phyloP scores from a whole-genome alignment of 1,140 invertebrate species.

The Monomorium pharaonis region DNA sequence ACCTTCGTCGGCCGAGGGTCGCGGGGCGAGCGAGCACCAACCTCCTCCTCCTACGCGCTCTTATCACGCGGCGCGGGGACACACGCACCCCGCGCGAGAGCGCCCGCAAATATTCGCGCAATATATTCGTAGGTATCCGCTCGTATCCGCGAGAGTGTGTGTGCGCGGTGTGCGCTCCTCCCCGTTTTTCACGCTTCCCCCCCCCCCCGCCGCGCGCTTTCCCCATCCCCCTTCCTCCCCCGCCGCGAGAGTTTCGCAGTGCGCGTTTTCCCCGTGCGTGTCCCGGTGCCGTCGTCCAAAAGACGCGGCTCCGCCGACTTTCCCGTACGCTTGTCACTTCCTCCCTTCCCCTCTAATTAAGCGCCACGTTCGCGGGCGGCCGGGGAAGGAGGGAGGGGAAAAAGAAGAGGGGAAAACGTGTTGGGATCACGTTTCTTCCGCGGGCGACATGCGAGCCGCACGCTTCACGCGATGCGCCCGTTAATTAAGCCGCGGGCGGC shows the following conservation, averaged over 20 bases:
- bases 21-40: slow-evolving; percentile 2
- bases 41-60: not conserved
- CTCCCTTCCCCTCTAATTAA: slow-evolving; percentile 29
- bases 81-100: slow-evolving; percentile 29
- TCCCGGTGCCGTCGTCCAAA: not conserved
- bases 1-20: slow-evolving; percentile 62
- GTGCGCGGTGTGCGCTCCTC: not conserved
- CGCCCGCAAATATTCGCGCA: not conserved
- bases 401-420: not conserved
- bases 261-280: not conserved
- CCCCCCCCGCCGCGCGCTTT: too few relatives aligned
- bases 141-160: not conserved
- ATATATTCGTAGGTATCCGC: not conserved
- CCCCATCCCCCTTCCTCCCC: not conserved
- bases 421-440: slow-evolving; percentile 16
- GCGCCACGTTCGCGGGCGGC: not conserved
- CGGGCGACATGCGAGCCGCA: slow-evolving; percentile 7
- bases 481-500: slow-evolving; percentile 40
- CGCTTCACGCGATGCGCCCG: slow-evolving; percentile 53
- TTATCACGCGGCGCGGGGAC: slow-evolving; percentile 31
- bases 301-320: not conserved
- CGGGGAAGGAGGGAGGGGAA: not conserved
- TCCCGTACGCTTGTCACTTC: too few relatives aligned
- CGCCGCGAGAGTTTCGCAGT: slow-evolving; percentile 15
- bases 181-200: not conserved